These are phyloP conservation scores for Rhea pennata DNA, from an alignment of 2,113 vertebrate genomes.

Conservation along the genomic window DNA sequence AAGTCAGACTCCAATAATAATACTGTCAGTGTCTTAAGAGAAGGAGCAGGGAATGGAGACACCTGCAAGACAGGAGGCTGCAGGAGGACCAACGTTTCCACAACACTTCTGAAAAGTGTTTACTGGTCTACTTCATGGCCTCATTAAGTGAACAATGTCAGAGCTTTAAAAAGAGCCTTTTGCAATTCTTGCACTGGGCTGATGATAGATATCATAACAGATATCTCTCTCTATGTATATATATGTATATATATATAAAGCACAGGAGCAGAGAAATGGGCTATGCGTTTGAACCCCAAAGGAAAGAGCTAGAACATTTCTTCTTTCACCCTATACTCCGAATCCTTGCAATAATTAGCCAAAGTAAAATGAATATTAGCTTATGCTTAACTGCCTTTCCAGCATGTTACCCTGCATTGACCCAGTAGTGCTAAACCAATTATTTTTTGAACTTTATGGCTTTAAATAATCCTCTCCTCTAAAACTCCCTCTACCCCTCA, in stretches of 20 bases:
- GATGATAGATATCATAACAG: background rate
- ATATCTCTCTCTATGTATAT: background rate
- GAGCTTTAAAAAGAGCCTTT: slow-evolving; percentile 1
- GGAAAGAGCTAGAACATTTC: slow-evolving; percentile 45
- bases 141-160: slow-evolving; percentile 4
- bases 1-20: background rate
- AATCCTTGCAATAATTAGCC: slow-evolving; percentile 82
- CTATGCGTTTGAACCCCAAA: slow-evolving; percentile 4
- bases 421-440: slow-evolving; percentile 87
- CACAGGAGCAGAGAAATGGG: background rate
- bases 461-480: slow-evolving; percentile 89
- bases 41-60: background rate
- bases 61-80: background rate
- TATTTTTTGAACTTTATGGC: slow-evolving; percentile 89
- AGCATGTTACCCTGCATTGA: slow-evolving; percentile 79
- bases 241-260: background rate
- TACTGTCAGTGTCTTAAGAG: background rate
- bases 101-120: background rate
- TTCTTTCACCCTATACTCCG: slow-evolving; percentile 42
- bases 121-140: background rate
- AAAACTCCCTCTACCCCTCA: slow-evolving; percentile 86
- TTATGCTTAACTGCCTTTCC: slow-evolving; percentile 84
- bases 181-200: background rate
- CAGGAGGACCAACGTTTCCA: background rate
- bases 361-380: slow-evolving; percentile 87